Conservation (phyloP, 2,113 vertebrate species). For the Calidris pygmaea region DNA sequence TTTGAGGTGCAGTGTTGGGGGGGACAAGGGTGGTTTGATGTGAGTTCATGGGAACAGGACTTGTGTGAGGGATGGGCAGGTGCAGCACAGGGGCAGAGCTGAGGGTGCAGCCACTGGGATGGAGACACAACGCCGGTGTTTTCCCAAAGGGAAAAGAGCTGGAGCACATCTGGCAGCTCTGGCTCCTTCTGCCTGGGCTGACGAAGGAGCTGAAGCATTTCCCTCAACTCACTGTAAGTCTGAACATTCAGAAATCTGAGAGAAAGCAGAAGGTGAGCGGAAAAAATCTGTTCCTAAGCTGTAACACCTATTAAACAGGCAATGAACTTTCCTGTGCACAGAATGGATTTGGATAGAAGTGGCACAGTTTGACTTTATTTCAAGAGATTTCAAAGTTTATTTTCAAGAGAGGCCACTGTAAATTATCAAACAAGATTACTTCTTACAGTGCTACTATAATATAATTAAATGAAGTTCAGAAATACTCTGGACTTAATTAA, state of each 20-base stretch:
- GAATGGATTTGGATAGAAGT: not conserved
- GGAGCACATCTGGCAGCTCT: not conserved
- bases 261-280: not conserved
- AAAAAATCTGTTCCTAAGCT: not conserved
- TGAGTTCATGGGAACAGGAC: not conserved
- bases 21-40: not conserved
- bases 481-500: slow-evolving; percentile 9
- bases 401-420: not conserved
- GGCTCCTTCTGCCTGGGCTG: not conserved
- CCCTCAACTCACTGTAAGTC: not conserved
- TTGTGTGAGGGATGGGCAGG: not conserved
- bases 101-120: not conserved
- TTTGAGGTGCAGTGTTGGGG: not conserved
- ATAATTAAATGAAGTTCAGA: slow-evolving; percentile 3
- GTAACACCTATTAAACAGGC: not conserved
- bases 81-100: not conserved
- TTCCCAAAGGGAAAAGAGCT: not conserved
- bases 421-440: not conserved
- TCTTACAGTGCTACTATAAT: not conserved
- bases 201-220: not conserved
- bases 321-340: not conserved
- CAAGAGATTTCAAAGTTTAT: not conserved
- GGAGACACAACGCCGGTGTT: not conserved
- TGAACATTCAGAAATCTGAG: not conserved
- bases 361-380: not conserved